Base-by-base conservation (phyloP, 2,113 vertebrate genomes). In the Ailurus styani region DNA sequence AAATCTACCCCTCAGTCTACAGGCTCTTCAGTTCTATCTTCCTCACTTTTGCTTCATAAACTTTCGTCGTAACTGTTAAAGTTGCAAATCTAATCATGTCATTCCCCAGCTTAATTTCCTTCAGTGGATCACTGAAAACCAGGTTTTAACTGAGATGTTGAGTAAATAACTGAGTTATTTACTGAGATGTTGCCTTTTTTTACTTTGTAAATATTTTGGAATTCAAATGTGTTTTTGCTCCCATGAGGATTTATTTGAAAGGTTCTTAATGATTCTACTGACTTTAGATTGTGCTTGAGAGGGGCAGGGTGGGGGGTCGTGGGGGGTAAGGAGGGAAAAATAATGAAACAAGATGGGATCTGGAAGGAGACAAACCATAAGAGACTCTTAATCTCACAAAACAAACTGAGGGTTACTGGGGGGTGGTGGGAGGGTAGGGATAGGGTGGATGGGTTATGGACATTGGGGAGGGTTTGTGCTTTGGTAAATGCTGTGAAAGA, bases 281-380 rank as follows among this genome's bases (percentile, higher is more conserved):
- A 99, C 99, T 99, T 99, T 99, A 99, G 99, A 99, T 98, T 99
- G 99, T 99, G 99, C 99, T 99, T 99, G 99, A 99, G 99, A 99
- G n/a, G n/a, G n/a, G n/a, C n/a, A n/a, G n/a, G n/a, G n/a, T n/a
- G n/a, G n/a, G n/a, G n/a, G n/a, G n/a, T n/a, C n/a, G n/a, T n/a
- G n/a, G n/a, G n/a, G n/a, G n/a, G n/a, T n/a, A n/a, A n/a, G n/a
- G n/a, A n/a, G n/a, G n/a, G n/a, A n/a, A n/a, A n/a, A n/a, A n/a
- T n/a, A n/a, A n/a, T n/a, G n/a, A n/a, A n/a, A n/a, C n/a, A n/a
- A n/a, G n/a, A n/a, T n/a, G n/a, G n/a, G n/a, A n/a, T n/a, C n/a
- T n/a, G n/a, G n/a, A n/a, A n/a, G n/a, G n/a, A n/a, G n/a, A n/a
- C n/a, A n/a, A n/a, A n/a, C n/a, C n/a, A n/a, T n/a, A n/a, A n/a